Percentiles rank a stretch among this genome's conserved stretches.
Evolutionary conservation across 64 coral and sea anemone genomes (phyloP).

Genomic region (Stichodactyla helianthus): DNA sequence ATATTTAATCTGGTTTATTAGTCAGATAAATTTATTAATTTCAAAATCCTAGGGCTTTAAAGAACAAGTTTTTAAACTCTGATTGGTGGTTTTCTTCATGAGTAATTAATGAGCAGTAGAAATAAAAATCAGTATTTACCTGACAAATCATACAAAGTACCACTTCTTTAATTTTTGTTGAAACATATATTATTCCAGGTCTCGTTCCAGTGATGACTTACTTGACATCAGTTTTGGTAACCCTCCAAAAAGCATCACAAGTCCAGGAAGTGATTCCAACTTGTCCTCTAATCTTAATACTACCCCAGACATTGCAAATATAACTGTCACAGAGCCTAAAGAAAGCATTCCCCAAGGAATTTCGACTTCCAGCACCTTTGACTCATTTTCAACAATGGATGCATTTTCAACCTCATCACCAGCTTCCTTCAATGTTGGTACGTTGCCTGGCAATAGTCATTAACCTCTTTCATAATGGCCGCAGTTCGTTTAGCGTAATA

Average conservation of each 20-base stretch:
- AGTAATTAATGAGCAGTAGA: no score
- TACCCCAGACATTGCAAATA: slow-evolving; percentile 13
- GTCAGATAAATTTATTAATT: no score
- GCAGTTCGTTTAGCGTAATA: no score
- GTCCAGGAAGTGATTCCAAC: slow-evolving; percentile 22
- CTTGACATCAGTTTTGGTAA: slow-evolving; percentile 46
- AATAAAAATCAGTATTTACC: no score
- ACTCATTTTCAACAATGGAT: background rate
- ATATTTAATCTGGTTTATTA: no score
- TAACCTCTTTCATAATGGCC: no score
- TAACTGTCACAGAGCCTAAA: background rate
- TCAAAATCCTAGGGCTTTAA: no score
- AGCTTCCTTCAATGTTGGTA: slow-evolving; percentile 1
- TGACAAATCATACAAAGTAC: no score
- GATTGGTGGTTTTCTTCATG: no score
- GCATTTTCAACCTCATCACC: background rate
- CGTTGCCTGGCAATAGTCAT: background rate
- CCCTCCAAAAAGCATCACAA: background rate
- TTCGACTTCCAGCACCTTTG: background rate
- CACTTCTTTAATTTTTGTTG: no score
- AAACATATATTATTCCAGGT: slow-evolving; percentile 3
- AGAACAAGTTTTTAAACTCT: no score
- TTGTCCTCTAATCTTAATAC: background rate
- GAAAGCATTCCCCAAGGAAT: background rate
- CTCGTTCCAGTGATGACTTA: slow-evolving; percentile 58